phyloP scores from a whole-genome alignment of 2,113 vertebrate species.

The Grantiella picta region DNA sequence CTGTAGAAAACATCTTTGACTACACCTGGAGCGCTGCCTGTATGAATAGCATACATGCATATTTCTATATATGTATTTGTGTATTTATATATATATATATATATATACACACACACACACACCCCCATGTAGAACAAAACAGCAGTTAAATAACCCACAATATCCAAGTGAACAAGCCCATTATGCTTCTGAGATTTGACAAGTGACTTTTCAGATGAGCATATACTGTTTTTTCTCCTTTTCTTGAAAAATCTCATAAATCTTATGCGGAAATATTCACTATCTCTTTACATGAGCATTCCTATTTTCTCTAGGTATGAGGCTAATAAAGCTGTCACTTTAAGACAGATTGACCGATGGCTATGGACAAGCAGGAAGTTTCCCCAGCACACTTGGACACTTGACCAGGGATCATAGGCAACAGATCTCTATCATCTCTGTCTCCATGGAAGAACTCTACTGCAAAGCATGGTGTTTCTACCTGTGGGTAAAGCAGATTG shows the following conservation, averaged over 20 bases:
- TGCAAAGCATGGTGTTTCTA: background rate
- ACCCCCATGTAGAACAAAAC: background rate
- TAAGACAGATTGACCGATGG: background rate
- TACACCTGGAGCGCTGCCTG: background rate
- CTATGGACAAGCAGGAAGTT: background rate
- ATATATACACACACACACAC: too few relatives aligned
- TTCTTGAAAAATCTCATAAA: background rate
- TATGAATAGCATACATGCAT: background rate
- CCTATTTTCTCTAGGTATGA: background rate
- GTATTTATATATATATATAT: background rate
- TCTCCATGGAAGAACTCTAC: background rate
- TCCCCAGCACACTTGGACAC: background rate
- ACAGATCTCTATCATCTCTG: background rate
- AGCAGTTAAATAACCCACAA: background rate
- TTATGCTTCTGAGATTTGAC: background rate
- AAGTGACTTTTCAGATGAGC: background rate
- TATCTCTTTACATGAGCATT: background rate
- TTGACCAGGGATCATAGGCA: background rate
- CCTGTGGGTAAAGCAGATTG: background rate
- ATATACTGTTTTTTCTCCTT: background rate
- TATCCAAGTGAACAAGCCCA: background rate
- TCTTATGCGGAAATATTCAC: background rate
- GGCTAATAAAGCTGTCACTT: background rate
- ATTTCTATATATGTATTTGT: background rate
- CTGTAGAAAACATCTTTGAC: background rate